Conservation (phyloP, 2,113 vertebrate species). For the Phaetusa simplex region DNA sequence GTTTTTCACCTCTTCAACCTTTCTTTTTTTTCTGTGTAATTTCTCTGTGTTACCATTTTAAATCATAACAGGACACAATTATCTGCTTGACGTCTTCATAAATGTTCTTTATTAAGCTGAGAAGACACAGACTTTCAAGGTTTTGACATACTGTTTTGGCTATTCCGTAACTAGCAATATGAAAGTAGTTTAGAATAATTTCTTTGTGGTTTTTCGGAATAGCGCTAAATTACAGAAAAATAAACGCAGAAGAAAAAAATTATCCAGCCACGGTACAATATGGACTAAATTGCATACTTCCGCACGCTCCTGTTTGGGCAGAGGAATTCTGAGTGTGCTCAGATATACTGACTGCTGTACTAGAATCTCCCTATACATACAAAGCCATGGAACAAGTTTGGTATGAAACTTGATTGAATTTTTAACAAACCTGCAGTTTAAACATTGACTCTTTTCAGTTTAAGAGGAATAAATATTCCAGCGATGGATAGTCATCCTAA, state of each 20-base stretch:
- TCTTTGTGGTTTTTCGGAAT: background rate
- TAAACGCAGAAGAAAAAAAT: background rate
- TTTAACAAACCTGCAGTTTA: background rate
- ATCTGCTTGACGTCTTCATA: background rate
- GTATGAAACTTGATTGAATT: background rate
- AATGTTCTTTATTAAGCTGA: background rate
- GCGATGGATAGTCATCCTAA: background rate
- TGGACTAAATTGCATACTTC: background rate
- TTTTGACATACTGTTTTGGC: background rate
- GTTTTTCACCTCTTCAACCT: background rate
- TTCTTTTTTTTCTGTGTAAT: background rate
- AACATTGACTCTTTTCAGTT: background rate
- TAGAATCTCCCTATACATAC: background rate
- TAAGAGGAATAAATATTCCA: background rate
- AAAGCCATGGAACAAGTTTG: background rate
- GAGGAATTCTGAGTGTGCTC: background rate
- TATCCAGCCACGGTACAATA: background rate
- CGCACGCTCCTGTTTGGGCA: background rate
- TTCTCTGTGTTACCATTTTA: background rate
- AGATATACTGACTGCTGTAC: background rate
- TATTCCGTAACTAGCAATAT: background rate
- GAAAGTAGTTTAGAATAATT: background rate
- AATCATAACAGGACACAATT: background rate
- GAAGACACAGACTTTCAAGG: background rate
- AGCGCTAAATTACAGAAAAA: background rate